Percentiles rank a stretch among this genome's conserved stretches.
phyloP scores from a whole-genome alignment of 2,113 vertebrate species.

The Rhea americana region DNA sequence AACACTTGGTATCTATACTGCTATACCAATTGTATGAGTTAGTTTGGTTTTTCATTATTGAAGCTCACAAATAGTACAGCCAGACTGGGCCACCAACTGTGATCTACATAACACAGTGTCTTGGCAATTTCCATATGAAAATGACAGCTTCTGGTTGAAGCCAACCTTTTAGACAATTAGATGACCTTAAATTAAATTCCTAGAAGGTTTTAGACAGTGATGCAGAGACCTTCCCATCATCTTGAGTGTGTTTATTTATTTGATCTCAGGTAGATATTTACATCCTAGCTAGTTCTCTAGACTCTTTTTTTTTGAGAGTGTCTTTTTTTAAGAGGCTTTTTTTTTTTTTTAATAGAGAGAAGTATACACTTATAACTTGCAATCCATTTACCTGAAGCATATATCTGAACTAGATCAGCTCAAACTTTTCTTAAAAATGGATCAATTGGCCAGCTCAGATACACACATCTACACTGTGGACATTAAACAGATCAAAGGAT shows the following conservation, averaged over 20 bases:
- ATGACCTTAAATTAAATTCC: background rate
- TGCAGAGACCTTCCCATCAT: background rate
- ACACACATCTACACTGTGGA: background rate
- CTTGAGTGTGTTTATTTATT: background rate
- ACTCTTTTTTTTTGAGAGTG: background rate
- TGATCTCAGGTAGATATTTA: background rate
- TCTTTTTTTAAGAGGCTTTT: background rate
- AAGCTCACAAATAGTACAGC: background rate
- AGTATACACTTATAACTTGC: background rate
- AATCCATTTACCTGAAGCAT: background rate
- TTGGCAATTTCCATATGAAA: background rate
- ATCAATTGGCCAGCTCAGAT: background rate
- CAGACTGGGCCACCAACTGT: background rate
- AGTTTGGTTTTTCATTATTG: background rate
- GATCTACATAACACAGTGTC: background rate
- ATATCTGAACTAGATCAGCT: background rate
- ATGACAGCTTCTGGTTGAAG: background rate
- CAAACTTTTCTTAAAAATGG: background rate
- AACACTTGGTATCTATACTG: background rate
- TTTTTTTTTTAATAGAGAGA: background rate
- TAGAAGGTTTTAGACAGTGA: background rate
- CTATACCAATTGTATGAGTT: background rate
- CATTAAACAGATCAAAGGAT: background rate
- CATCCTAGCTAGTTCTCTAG: background rate
- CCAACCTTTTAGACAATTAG: background rate